phyloP scores from a whole-genome alignment of 1,140 invertebrate species.

The Philotrypesis tridentata region DNA sequence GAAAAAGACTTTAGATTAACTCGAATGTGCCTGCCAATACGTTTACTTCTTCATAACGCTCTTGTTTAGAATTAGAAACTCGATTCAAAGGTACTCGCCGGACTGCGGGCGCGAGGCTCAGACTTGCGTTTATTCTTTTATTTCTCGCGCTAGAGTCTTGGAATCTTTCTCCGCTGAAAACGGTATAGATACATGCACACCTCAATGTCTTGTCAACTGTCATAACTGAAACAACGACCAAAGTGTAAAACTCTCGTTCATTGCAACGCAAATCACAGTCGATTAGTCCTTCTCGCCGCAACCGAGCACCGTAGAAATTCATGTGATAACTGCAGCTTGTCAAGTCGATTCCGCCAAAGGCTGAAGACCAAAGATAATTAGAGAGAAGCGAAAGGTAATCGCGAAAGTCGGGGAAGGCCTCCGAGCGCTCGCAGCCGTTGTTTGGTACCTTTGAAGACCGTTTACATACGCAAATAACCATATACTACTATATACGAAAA shows the following conservation, averaged over 20 bases:
- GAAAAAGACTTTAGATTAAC: conserved; percentile 66
- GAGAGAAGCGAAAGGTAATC: background rate
- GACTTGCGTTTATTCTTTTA: background rate
- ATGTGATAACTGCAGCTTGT: background rate
- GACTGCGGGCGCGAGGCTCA: background rate
- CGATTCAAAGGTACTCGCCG: conserved; percentile 68
- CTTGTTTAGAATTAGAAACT: conserved; percentile 68
- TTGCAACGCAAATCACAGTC: too few species aligned
- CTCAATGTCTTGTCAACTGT: too few species aligned
- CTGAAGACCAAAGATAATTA: background rate
- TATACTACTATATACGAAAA: conserved; percentile 53
- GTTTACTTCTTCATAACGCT: conserved; percentile 71
- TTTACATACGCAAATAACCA: conserved; percentile 67
- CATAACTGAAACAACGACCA: background rate
- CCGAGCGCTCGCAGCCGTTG: conserved; percentile 42
- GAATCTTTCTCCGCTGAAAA: background rate
- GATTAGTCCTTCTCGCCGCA: background rate
- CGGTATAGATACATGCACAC: too few species aligned
- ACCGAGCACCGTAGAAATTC: background rate
- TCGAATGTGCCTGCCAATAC: conserved; percentile 73
- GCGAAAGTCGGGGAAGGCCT: background rate
- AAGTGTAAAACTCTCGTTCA: background rate
- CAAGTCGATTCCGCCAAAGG: background rate
- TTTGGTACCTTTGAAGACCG: conserved; percentile 67
- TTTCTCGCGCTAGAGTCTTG: background rate